phyloP scores from a whole-genome alignment of 2,113 vertebrate genomes.

The Spea bombifrons region DNA sequence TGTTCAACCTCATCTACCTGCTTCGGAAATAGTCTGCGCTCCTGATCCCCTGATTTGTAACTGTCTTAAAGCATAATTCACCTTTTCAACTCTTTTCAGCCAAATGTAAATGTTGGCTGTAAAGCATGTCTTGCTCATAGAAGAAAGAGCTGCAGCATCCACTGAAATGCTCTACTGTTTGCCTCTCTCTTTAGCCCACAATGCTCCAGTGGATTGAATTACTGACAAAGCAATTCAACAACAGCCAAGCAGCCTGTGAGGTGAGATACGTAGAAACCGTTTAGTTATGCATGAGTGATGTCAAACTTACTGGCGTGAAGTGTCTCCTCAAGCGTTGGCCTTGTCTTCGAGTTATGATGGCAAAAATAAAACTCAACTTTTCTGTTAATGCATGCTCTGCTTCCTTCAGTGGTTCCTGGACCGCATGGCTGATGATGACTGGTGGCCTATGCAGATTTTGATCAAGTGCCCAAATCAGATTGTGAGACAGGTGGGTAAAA shows the following conservation, averaged over 20 bases:
- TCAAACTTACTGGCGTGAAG: neutral
- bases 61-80: too few relatives aligned
- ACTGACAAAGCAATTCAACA: conserved; percentile 98
- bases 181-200: conserved; percentile 77
- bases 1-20: too few relatives aligned
- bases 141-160: neutral
- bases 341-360: too few relatives aligned
- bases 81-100: too few relatives aligned
- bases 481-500: conserved; percentile 85
- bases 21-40: too few relatives aligned
- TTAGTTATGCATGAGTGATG: conserved; percentile 45
- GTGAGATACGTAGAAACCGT: conserved; percentile 63
- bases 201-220: conserved; percentile 99
- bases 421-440: conserved; percentile 98
- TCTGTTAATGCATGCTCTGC: conserved; percentile 26
- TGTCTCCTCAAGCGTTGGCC: too few relatives aligned
- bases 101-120: too few relatives aligned
- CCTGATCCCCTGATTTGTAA: too few relatives aligned
- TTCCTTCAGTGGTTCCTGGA: conserved; percentile 94
- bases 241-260: conserved; percentile 98
- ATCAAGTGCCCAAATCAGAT: conserved; percentile 99
- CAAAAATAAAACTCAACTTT: too few relatives aligned
- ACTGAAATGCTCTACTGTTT: neutral
- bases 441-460: conserved; percentile 99
- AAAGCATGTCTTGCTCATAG: neutral